These are phyloP conservation scores for Catharus ustulatus DNA, from an alignment of 2,797 vertebrate genomes.

Conservation along the genomic window DNA sequence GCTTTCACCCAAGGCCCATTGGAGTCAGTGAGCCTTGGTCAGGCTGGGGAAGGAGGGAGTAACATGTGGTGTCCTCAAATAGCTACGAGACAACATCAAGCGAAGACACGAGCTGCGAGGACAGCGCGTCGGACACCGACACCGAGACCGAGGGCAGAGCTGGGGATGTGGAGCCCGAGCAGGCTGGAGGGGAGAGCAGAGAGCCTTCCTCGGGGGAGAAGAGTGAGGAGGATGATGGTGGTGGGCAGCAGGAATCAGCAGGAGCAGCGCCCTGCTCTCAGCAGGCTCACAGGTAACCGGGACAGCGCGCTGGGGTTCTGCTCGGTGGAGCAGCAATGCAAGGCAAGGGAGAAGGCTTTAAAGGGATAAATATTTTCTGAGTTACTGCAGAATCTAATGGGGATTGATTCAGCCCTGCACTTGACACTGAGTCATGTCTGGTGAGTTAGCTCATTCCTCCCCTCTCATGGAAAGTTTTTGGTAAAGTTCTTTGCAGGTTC, in stretches of 20 bases:
- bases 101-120: conserved; percentile 92
- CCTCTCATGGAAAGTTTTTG: not conserved
- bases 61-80: conserved; percentile 63
- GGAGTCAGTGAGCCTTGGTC: conserved; percentile 45
- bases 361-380: not conserved
- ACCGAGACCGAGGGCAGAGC: conserved; percentile 66
- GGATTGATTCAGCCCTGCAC: not conserved
- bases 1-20: conserved; percentile 29
- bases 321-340: not conserved
- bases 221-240: not conserved
- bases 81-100: conserved; percentile 97
- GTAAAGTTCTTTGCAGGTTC: not conserved
- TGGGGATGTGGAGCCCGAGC: not conserved
- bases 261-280: not conserved
- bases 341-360: not conserved
- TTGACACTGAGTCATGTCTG: conserved; percentile 11
- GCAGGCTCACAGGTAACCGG: conserved; percentile 69
- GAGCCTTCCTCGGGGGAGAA: not conserved
- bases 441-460: conserved; percentile 30
- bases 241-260: not conserved
- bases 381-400: not conserved
- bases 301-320: fast-evolving
- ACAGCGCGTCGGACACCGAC: conserved; percentile 81
- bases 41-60: conserved; percentile 11
- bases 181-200: not conserved